phyloP scores from a whole-genome alignment of 1,140 invertebrate species.

The Andrena cerasifolii region DNA sequence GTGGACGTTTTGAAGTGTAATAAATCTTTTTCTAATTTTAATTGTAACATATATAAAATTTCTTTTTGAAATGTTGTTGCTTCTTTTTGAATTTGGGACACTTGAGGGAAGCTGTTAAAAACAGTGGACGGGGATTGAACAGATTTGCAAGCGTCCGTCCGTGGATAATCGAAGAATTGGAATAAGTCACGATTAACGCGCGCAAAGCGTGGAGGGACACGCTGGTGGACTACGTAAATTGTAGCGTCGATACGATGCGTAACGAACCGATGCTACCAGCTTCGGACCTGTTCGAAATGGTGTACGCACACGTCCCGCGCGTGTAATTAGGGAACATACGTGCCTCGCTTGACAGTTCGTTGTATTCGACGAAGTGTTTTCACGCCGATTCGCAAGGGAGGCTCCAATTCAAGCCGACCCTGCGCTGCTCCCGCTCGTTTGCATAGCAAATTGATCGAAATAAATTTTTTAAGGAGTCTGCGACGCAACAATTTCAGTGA shows the following conservation, averaged over 20 bases:
- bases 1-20: no score
- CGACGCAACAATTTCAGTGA: no score
- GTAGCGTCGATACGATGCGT: slow-evolving; percentile 31
- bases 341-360: slow-evolving; percentile 44
- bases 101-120: neutral
- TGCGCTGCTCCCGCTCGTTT: slow-evolving; percentile 19
- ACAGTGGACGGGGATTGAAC: neutral
- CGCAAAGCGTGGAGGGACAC: neutral
- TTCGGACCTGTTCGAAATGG: slow-evolving; percentile 37
- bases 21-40: no score
- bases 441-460: slow-evolving; percentile 17
- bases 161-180: slow-evolving; percentile 40
- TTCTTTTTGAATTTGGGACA: neutral
- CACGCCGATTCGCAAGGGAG: slow-evolving; percentile 43
- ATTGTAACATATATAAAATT: neutral
- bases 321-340: slow-evolving; percentile 51
- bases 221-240: slow-evolving; percentile 43
- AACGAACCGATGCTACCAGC: slow-evolving; percentile 35
- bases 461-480: slow-evolving; percentile 25
- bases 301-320: slow-evolving; percentile 50
- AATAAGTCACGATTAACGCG: slow-evolving; percentile 46
- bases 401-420: slow-evolving; percentile 33
- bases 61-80: neutral
- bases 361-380: slow-evolving; percentile 41
- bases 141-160: slow-evolving; percentile 18